Evolutionary conservation across 2,113 vertebrate species (phyloP), one percentile per base, ranked within the genome.

Genomic region (Pseudonaja textilis): DNA sequence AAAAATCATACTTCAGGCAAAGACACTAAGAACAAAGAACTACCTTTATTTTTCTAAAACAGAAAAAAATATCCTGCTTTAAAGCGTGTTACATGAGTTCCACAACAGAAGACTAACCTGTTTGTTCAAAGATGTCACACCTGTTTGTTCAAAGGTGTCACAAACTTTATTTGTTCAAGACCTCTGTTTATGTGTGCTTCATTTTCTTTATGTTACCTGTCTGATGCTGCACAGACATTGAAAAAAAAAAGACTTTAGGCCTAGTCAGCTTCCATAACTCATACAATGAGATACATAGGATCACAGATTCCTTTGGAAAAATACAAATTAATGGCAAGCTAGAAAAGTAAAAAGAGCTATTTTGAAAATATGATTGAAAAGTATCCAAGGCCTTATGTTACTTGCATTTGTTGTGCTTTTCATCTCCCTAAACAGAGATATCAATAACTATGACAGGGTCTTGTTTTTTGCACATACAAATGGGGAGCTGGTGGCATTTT

Each of bases 141-240:
- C 23, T 54, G 87, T 88, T 25, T 89, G 45, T 91, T 93, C n/a
- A 93, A 86, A 90, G 93, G 93, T 8, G 92, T 87, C 92, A 18
- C 93, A 95, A 94, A 96, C 94, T 95, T 94, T 97, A 90, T 89
- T 97, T 96, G 95, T 96, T 96, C 91, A 54, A 89, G 86, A 94
- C 93, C 88, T 95, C 59, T 12, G 20, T 92, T 89, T 57, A 50
- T 69, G 54, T 90, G 39, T 69, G 52, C 64, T 85, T 20, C 47
- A 8, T 81, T 5, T 10, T 92, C 47, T 69, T 90, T 90, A 47
- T 89, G 74, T 87, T 74, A 64, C 16, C 61, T 94, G 92, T 25
- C 87, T 61, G 88, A 2, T 90, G 93, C 93, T 96, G 96, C 95
- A 85, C 96, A 93, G 96, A 94, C 95, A 97, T 97, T 97, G 97